Percentiles rank a stretch among this genome's conserved stretches.
Conservation (phyloP, 1,140 invertebrate species). For the Copidosoma floridanum region DNA sequence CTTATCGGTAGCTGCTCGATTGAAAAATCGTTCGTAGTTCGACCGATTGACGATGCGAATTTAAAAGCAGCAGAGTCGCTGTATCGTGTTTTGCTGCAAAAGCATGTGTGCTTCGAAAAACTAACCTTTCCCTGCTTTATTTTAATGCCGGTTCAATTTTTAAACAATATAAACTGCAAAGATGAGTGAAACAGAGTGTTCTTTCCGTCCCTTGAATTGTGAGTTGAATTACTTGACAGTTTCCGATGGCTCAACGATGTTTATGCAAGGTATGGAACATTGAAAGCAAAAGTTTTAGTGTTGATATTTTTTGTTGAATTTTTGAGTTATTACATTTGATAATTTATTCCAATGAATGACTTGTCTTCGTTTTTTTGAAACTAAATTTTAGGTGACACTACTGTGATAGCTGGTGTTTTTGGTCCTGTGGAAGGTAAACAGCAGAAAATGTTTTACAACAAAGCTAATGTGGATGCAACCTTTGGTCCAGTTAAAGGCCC, state of each 20-base stretch:
- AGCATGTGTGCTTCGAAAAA: too few relatives aligned
- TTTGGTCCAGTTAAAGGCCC: conserved; percentile 75
- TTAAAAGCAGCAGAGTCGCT: too few relatives aligned
- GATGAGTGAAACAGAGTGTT: conserved; percentile 28
- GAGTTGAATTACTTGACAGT: conserved; percentile 69
- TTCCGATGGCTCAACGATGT: conserved; percentile 73
- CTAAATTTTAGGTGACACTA: conserved; percentile 72
- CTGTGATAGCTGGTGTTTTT: conserved; percentile 74
- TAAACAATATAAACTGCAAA: conserved; percentile 13
- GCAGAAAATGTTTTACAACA: conserved; percentile 75
- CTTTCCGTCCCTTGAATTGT: conserved; percentile 59
- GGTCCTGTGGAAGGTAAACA: conserved; percentile 80
- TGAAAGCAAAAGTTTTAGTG: background rate
- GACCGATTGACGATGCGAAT: too few relatives aligned
- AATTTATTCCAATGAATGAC: conserved; percentile 1
- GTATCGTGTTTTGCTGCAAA: too few relatives aligned
- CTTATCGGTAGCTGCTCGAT: too few relatives aligned
- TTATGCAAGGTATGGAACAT: conserved; percentile 64
- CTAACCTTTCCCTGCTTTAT: too few relatives aligned
- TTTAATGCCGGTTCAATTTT: background rate
- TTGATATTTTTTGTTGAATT: conserved; percentile 5
- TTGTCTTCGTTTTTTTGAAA: too few relatives aligned
- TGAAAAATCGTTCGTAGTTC: too few relatives aligned
- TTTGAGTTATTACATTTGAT: background rate
- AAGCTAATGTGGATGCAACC: conserved; percentile 73